Conservation (phyloP, 2,797 vertebrate species). For the Heteromormyrus szaboi region DNA sequence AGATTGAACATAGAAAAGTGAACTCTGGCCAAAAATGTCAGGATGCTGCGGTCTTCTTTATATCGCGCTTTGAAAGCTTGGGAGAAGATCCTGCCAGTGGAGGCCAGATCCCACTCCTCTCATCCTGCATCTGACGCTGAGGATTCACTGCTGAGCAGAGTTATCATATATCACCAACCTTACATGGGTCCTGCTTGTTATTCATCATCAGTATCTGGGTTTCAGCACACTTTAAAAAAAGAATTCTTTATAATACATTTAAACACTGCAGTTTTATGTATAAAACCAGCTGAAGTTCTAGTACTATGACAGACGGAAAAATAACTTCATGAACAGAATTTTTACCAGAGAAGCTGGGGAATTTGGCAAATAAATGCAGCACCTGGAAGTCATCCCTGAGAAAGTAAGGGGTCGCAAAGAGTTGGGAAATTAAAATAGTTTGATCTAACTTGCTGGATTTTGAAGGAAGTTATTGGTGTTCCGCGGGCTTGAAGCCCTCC, state of each 20-base stretch:
- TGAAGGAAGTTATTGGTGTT: background rate
- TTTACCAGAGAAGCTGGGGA: background rate
- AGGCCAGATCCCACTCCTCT: background rate
- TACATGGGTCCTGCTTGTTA: background rate
- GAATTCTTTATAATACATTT: background rate
- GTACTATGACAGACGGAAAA: background rate
- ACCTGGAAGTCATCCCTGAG: background rate
- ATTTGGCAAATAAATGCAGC: background rate
- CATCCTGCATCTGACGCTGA: background rate
- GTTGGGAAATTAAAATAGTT: background rate
- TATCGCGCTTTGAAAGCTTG: background rate
- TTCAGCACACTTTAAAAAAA: background rate
- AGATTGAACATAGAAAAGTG: background rate
- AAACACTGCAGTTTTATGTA: background rate
- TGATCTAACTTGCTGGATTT: background rate
- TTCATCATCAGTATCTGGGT: background rate
- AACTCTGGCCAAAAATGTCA: background rate
- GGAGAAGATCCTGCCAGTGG: background rate
- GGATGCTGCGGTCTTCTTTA: background rate
- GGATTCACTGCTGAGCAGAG: background rate
- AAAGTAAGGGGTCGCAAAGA: background rate
- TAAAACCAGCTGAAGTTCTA: background rate
- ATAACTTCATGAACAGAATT: background rate
- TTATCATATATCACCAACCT: background rate
- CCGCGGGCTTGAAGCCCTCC: background rate